Evolutionary conservation across 35 echinoderm and acorn worm species (phyloP).

Genomic region (Stichopus chloronotus): DNA sequence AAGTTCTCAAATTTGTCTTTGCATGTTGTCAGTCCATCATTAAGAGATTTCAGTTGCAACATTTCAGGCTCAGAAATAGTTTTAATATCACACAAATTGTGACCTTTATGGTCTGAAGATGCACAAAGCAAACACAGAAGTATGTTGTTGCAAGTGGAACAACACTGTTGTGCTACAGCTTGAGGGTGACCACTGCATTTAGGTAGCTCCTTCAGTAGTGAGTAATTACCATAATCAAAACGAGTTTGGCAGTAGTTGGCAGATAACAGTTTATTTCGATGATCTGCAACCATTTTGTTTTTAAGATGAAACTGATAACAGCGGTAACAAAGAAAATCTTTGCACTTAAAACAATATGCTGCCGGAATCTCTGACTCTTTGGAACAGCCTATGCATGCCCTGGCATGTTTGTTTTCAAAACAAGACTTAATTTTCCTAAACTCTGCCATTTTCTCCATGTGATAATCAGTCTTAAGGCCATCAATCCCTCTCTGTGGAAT

Average conservation of each 20-base stretch:
- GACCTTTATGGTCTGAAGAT: not conserved
- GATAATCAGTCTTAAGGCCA: slow-evolving; percentile 21
- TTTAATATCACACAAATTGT: not conserved
- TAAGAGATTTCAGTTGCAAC: not conserved
- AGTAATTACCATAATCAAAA: too few relatives aligned
- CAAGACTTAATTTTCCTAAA: not conserved
- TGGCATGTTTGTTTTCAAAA: not conserved
- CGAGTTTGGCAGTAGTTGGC: not conserved
- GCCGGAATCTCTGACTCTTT: not conserved
- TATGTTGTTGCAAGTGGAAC: not conserved
- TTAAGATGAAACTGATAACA: not conserved
- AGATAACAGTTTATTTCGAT: not conserved
- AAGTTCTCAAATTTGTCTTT: not conserved
- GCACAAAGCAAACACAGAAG: not conserved
- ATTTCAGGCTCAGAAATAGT: not conserved
- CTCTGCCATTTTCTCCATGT: slow-evolving; percentile 13
- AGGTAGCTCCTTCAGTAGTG: too few relatives aligned
- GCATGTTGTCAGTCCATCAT: not conserved
- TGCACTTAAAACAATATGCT: not conserved
- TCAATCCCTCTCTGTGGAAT: not conserved
- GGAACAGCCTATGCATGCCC: not conserved
- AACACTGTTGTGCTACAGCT: not conserved
- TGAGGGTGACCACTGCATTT: too few relatives aligned
- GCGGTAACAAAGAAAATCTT: not conserved
- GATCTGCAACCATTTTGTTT: not conserved